phyloP scores from a whole-genome alignment of 2,113 vertebrate genomes.

The Ranitomeya variabilis region DNA sequence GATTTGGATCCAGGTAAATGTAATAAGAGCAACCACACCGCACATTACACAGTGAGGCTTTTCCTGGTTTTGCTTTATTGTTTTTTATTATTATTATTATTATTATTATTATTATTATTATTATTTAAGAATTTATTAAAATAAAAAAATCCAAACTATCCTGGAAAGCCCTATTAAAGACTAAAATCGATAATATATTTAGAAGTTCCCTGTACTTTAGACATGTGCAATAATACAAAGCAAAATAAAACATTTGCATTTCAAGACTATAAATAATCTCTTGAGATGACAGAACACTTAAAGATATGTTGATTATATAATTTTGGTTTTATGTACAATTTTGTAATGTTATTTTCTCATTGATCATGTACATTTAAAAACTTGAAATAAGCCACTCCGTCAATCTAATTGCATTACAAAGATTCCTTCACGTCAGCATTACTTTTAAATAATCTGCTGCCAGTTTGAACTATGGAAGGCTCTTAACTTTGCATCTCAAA shows the following conservation, averaged over 20 bases:
- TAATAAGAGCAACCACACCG: no score
- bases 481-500: conserved; percentile 47
- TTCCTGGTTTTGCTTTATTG: no score
- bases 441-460: conserved; percentile 17
- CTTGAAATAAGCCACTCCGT: conserved; percentile 1
- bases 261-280: background rate
- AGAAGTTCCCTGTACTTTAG: background rate
- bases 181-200: background rate
- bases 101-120: background rate
- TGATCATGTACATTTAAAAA: background rate
- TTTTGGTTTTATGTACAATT: background rate
- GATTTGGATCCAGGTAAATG: no score
- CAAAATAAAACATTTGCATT: background rate
- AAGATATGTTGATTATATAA: conserved; percentile 20
- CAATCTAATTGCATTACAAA: conserved; percentile 33
- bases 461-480: conserved; percentile 16
- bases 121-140: background rate
- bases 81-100: background rate
- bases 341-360: background rate
- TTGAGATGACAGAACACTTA: background rate
- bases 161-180: background rate
- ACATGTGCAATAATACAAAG: background rate
- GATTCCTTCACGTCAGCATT: background rate
- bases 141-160: background rate
- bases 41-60: no score